Conservation (phyloP, 2,888 invertebrate species). For the Aplocera efformata region DNA sequence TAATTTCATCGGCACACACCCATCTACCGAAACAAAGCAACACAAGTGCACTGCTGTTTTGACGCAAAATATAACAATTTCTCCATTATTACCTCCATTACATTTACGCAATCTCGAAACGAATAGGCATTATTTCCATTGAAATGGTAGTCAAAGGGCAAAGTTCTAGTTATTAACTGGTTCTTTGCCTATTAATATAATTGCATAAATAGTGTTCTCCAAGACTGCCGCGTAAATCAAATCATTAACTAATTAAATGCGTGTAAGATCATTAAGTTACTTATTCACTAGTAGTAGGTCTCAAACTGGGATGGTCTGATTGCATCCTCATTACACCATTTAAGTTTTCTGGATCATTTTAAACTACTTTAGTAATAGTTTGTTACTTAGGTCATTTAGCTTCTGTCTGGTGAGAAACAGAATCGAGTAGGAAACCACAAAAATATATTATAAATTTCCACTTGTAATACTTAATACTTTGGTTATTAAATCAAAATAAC, state of each 20-base stretch:
- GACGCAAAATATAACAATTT: background rate
- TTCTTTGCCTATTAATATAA: slow-evolving; percentile 26
- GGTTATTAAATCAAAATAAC: no score
- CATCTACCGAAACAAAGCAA: no score
- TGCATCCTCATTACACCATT: no score
- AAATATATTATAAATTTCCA: no score
- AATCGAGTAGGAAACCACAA: no score
- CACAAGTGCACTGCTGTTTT: no score
- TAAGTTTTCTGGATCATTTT: no score
- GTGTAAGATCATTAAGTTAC: slow-evolving; percentile 16
- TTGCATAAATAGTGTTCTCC: slow-evolving; percentile 24
- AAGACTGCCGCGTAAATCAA: slow-evolving; percentile 28
- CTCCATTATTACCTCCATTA: slow-evolving; percentile 9
- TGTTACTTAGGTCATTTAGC: no score
- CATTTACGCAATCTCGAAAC: slow-evolving; percentile 13
- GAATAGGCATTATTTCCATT: slow-evolving; percentile 17
- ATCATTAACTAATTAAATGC: slow-evolving; percentile 24
- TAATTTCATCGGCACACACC: no score
- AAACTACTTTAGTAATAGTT: no score
- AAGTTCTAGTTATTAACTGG: slow-evolving; percentile 24
- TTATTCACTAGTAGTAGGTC: background rate
- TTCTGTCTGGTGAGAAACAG: no score
- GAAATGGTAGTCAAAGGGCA: slow-evolving; percentile 24
- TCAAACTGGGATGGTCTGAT: background rate
- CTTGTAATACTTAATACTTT: no score